These are phyloP conservation scores for Drosophila nebulosa DNA, from an alignment of 1,140 invertebrate species.

Conservation along the genomic window DNA sequence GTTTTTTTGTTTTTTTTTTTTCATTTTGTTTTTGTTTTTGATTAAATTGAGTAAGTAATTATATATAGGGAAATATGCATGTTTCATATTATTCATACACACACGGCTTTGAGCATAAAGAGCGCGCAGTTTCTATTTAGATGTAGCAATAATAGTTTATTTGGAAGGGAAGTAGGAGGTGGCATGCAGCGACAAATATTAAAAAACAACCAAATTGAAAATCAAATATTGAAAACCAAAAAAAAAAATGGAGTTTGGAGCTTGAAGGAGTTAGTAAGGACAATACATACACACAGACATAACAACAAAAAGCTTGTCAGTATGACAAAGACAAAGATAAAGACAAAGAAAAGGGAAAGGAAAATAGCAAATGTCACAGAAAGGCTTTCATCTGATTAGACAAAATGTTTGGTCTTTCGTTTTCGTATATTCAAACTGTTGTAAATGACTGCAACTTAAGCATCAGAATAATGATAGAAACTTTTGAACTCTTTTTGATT, in stretches of 20 bases:
- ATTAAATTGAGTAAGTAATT: constrained; percentile 20
- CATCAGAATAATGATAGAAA: constrained; percentile 71
- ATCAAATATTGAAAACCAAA: constrained; percentile 4
- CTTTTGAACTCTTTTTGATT: constrained; percentile 59
- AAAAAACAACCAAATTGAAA: constrained; percentile 3
- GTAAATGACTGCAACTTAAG: neutral
- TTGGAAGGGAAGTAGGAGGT: constrained; percentile 14
- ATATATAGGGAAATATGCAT: constrained; percentile 26
- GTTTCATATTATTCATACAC: constrained; percentile 49
- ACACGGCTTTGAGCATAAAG: constrained; percentile 65
- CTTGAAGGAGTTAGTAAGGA: too few species aligned
- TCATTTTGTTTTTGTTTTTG: neutral
- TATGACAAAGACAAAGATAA: constrained; percentile 18
- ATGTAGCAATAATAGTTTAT: constrained; percentile 33
- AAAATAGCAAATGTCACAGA: constrained; percentile 67
- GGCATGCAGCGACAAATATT: constrained; percentile 55
- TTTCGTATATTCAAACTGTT: constrained; percentile 1
- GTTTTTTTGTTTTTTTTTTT: neutral
- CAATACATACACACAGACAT: constrained; percentile 45
- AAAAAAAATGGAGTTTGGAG: neutral
- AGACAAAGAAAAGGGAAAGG: constrained; percentile 24
- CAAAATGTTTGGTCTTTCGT: neutral
- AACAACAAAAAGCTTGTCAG: constrained; percentile 27
- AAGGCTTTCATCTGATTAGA: constrained; percentile 38
- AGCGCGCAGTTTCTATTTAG: constrained; percentile 48